Evolutionary conservation across 2,113 vertebrate species (phyloP), one percentile per base, ranked within the genome.

Genomic region (Sisor rabdophorus): DNA sequence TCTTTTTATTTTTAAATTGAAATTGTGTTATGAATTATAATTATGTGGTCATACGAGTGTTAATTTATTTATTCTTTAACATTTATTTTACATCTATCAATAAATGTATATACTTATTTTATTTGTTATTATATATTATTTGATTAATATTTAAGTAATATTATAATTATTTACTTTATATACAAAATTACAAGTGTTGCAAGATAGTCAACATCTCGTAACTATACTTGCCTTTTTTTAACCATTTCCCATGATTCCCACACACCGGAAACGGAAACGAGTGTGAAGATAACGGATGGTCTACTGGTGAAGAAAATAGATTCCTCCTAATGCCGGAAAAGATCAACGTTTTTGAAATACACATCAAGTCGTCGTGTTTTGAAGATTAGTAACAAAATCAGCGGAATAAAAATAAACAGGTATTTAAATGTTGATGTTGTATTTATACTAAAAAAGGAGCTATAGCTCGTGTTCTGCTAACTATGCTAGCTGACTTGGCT

Each of bases 201-300:
- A 44, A 44, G 8, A 44, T 44, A 44, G 32, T 36, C 32, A 36
- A 36, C 32, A 9, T 10, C 40, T 44, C 40, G 40, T 44, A 10
- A 44, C 40, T 6, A 75, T 59, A 75, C 77, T 58, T 75, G 73
- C 13, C 16, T 78, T 71, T 71, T 68, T 22, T 56, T 30, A 40
- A 64, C n/a, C n/a, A 63, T 50, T 64, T 36, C 69, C 55, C 53
- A 54, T 58, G n/a, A 50, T 69, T 74, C 76, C 76, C 11, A 1
- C 19, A 52, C n/a, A 78, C 76, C 65, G 65, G 65, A 69, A 69
- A 28, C 80, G 80, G 80, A 81, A 79, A 67, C 53, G 24, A 52
- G 28, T 55, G 32, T 16, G 40, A 68, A 74, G 58, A 79, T 76
- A 67, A 67, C 73, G 28, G 61, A 67, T 55, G 63, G 36, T 68